Evolutionary conservation across 2,113 vertebrate species (phyloP), one percentile per base, ranked within the genome.

Genomic region (Gadus macrocephalus): DNA sequence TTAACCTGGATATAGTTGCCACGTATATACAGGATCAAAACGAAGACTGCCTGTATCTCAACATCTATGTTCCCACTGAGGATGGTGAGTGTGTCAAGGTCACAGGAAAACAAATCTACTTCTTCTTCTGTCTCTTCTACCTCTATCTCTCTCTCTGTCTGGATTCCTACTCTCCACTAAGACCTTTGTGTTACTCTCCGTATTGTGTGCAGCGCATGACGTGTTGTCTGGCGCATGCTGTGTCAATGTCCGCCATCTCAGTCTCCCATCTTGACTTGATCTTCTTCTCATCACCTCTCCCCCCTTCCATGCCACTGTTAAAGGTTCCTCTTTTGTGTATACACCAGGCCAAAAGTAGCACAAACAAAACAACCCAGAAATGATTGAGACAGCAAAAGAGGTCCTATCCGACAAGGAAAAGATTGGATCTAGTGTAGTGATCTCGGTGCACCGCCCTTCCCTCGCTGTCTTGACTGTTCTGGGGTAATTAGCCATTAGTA

Each of bases 1-100:
- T 96, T 90, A 99, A 98, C 91, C 89, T 99, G 94, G 97, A 99
- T 93, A 97, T 98, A 65, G 96, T 99, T 64, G 95, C 97, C 56
- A 96, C 96, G 0, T 98, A 98, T 89, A 97, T 98, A 91, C 97
- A 98, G 89, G 97, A 99, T 81, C 96, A 97, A 88, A 98, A 96
- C 0, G 97, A 99, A 91, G 97, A 99, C 91, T 99, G 97, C 90
- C 94, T 99, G 81, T 98, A 96, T 85, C 93, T 99, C 89, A 99
- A 99, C 89, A 95, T 99, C 92, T 99, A 98, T 90, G 97, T 98
- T 83, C 97, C 97, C 71, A 99, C 97, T 0, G 97, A 99, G 93
- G 97, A 98, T 95, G 97, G 97, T 99, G 96, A 98, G 97, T 95
- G 90, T 85, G 91, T 87, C 62, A 87, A 72, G 90, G 88, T 83